These are phyloP conservation scores for Actinemys pallida DNA, from an alignment of 2,113 vertebrate species.

Conservation along the genomic window DNA sequence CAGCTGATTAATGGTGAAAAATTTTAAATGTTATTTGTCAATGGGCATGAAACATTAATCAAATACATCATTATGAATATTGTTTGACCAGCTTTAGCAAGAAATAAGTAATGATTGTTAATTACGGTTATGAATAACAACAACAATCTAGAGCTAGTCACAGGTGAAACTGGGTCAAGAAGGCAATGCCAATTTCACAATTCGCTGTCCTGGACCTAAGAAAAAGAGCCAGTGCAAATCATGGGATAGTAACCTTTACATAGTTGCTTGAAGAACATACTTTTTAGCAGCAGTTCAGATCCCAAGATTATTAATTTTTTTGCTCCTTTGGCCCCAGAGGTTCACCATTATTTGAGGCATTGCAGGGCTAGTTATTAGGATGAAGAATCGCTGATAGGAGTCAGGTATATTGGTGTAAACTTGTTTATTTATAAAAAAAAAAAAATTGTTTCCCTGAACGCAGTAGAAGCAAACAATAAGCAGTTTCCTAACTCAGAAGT, in stretches of 20 bases:
- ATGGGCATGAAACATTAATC: not conserved
- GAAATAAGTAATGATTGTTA: not conserved
- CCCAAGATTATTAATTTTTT: too few species aligned
- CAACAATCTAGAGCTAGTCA: not conserved
- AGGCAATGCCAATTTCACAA: not conserved
- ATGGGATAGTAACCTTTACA: not conserved
- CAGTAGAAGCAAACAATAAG: too few species aligned
- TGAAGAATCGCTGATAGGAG: too few species aligned
- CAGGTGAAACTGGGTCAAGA: not conserved
- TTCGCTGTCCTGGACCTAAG: not conserved
- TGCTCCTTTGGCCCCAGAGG: too few species aligned
- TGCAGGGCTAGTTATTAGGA: too few species aligned
- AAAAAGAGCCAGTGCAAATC: not conserved
- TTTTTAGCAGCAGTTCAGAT: too few species aligned
- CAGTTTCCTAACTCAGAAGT: too few species aligned
- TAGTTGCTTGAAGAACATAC: too few species aligned
- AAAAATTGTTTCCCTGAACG: too few species aligned
- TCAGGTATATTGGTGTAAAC: too few species aligned
- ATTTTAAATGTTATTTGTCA: not conserved
- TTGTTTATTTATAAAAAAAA: too few species aligned
- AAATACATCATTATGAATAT: not conserved
- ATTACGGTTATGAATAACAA: not conserved
- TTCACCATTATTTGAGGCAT: too few species aligned
- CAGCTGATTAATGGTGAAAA: not conserved
- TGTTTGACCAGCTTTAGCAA: not conserved